Base-by-base conservation (phyloP, 2,113 vertebrate genomes). In the Struthidea cinerea region DNA sequence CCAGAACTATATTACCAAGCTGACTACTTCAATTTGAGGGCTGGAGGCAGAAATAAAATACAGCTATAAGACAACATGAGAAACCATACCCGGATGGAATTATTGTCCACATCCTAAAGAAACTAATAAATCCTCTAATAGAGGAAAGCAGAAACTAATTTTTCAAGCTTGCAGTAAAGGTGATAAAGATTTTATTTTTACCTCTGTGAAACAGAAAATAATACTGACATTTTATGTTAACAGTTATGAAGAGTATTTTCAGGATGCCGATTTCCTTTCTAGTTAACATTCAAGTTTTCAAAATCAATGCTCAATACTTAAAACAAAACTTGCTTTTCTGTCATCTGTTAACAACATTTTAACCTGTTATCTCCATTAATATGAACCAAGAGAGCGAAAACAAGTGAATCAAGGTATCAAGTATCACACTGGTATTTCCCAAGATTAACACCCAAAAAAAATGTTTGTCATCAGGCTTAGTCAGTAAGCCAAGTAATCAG, bases 331-430 rank as follows among this genome's bases (percentile, higher is more conserved):
- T 75, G 35, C 30, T 86, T 41, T 88, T 80, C 63, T 49, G 16
- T 42, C 22, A 74, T 2, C 9, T 60, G 37, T 37, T 56, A 67
- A 76, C 27, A 79, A 20, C 15, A 69, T 13, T 46, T 86, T 86
- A 90, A 63, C 30, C 61, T 56, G 46, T 56, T 70, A 79, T 50
- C 37, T 92, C 46, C 46, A 57, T 44, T 77, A 87, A 57, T 39
- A 75, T 8, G 10, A 90, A 53, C 53, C 30, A 91, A 86, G 46
- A 89, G 75, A 95, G 55, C 55, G 71, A 70, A 68, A 81, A 46
- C 42, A 92, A 92, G 63, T 61, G 17, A 77, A 89, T 78, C 60
- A 83, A 94, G 42, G 49, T 65, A 95, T 90, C 68, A 95, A 63
- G 71, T 84, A 96, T 52, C 57, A 84, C 16, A 33, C 8, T 87